Evolutionary conservation across 30 jellyfish, hydroid and myxozoan species (phyloP).

Genomic region (Pseudorhiza aurosa): DNA sequence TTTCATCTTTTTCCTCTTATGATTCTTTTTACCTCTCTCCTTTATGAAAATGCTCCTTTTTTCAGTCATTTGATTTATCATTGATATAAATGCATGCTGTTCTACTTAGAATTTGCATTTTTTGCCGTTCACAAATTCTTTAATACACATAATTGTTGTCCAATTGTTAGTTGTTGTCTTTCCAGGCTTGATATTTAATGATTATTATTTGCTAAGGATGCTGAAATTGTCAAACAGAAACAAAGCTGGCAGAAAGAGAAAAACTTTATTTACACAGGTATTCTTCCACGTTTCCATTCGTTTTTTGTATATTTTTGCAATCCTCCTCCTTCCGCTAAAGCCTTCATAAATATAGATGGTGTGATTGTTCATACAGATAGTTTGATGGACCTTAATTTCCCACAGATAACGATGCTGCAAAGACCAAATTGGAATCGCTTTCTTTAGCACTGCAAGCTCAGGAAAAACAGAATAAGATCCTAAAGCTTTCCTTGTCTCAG

Average conservation of each 20-base stretch:
- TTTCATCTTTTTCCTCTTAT: not conserved
- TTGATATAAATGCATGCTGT: too few relatives aligned
- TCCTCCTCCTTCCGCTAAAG: not conserved
- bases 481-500: conserved; percentile 67
- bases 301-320: not conserved
- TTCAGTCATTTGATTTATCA: too few relatives aligned
- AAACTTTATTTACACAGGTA: conserved; percentile 36
- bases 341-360: too few relatives aligned
- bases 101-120: too few relatives aligned
- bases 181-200: too few relatives aligned
- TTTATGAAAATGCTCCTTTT: too few relatives aligned
- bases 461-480: conserved; percentile 54
- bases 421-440: conserved; percentile 36
- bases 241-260: conserved; percentile 55
- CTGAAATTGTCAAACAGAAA: conserved; percentile 15
- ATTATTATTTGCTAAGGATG: too few relatives aligned
- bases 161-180: too few relatives aligned
- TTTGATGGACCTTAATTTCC: too few relatives aligned
- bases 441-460: conserved; percentile 64
- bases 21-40: not conserved
- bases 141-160: too few relatives aligned
- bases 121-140: too few relatives aligned
- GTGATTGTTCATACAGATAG: too few relatives aligned
- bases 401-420: conserved; percentile 25
- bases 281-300: not conserved